Evolutionary conservation across 1,140 invertebrate species (phyloP).

Genomic region (Palaemon carinicauda): DNA sequence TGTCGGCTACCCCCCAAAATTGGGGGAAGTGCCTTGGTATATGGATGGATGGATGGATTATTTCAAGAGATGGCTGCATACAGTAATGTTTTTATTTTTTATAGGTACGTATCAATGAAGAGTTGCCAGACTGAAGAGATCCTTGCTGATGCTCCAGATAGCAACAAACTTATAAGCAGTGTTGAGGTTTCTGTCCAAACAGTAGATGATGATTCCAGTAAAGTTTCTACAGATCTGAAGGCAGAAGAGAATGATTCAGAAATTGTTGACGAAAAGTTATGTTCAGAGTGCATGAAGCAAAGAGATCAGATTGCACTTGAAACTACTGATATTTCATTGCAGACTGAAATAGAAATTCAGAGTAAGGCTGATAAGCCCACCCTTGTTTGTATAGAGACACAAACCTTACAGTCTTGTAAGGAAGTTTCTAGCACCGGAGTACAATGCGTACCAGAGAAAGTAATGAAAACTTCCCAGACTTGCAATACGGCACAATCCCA

Average conservation of each 20-base stretch:
- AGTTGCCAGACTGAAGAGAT: conserved; percentile 42
- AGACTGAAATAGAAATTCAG: neutral
- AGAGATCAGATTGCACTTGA: neutral
- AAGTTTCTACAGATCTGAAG: too few relatives aligned
- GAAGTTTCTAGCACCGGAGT: neutral
- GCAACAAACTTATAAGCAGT: conserved; percentile 2
- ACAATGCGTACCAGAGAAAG: conserved; percentile 17
- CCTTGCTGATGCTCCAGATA: neutral
- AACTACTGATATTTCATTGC: neutral
- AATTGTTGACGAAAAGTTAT: too few relatives aligned
- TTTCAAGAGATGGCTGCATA: neutral
- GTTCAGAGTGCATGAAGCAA: too few relatives aligned
- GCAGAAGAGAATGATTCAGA: too few relatives aligned
- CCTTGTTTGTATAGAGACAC: neutral
- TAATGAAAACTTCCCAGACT: conserved; percentile 28
- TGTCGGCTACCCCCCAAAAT: too few relatives aligned
- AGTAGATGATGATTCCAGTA: neutral
- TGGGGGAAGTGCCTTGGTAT: too few relatives aligned
- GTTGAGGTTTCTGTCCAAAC: neutral
- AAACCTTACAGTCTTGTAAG: neutral
- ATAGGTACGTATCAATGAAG: conserved; percentile 48
- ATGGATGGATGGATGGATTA: too few relatives aligned
- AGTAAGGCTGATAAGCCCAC: neutral
- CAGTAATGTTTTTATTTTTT: neutral
- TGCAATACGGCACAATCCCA: neutral